Evolutionary conservation across 2,888 invertebrate genomes (phyloP), one percentile per base, ranked within the genome.

Genomic region (Aradus depressus): DNA sequence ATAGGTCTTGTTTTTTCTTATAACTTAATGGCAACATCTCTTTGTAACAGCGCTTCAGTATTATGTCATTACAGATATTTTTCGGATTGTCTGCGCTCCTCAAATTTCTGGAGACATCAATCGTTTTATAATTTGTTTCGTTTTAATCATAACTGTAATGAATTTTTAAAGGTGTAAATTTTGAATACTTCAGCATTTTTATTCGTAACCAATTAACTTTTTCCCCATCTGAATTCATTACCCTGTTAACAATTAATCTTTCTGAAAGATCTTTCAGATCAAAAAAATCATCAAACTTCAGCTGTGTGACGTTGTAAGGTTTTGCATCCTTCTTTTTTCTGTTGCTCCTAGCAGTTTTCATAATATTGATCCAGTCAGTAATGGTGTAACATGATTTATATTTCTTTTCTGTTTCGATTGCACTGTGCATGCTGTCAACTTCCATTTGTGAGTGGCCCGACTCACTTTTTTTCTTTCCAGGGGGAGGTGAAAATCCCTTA

Each of bases 401-500:
- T 55, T 57, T 59, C 42, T 60, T 60, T 42, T 54, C 51, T 23
- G 34, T 38, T 31, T 62, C 60, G 35, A 59, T 62, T 10, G 59
- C 45, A 52, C 54, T 56, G 37, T 62, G 60, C 61, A 62, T 62
- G 12, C 45, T 51, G 44, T 61, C 60, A 8, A 53, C 55, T 31
- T 62, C 59, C 58, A 60, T 62, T 38, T 54, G 53, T 16, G 53
- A 54, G 47, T 63, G 62, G 5, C 60, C 59, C n/a, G n/a, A n/a
- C n/a, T n/a, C n/a, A n/a, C n/a, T n/a, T n/a, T n/a, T n/a, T n/a
- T n/a, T 39, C 50, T 58, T 45, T 63, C 61, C 39, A 62, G 53
- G 56, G n/a, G n/a, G n/a, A n/a, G n/a, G n/a, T n/a, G n/a, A n/a
- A n/a, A n/a, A n/a, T n/a, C n/a, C n/a, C n/a, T n/a, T n/a, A n/a